Conservation (phyloP, 1,140 invertebrate genomes). For the Drosophila bifasciata region DNA sequence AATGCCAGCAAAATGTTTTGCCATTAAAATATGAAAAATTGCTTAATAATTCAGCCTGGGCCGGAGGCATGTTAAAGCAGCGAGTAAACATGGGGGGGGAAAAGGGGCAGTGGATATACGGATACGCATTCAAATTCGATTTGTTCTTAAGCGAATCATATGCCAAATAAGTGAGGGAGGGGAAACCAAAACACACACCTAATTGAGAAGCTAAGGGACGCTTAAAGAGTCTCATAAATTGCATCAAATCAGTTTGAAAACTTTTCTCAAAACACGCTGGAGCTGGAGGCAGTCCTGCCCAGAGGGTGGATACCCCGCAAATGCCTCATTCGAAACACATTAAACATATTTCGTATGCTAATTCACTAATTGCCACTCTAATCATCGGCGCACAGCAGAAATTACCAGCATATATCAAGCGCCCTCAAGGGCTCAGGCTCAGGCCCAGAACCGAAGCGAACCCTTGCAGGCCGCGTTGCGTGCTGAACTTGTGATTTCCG, state of each 20-base stretch:
- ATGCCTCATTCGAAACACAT: conserved; percentile 37
- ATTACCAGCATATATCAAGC: conserved; percentile 75
- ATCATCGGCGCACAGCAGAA: conserved; percentile 64
- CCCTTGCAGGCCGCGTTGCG: conserved; percentile 67
- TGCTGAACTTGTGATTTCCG: conserved; percentile 81
- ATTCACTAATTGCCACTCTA: conserved; percentile 72
- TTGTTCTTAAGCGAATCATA: conserved; percentile 16
- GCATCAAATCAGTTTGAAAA: neutral
- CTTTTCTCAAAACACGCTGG: neutral
- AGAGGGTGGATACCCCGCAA: neutral
- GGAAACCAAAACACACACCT: neutral
- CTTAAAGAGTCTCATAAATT: neutral
- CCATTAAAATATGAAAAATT: conserved; percentile 82
- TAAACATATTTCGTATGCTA: conserved; percentile 58
- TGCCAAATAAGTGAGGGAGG: neutral
- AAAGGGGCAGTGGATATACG: too few relatives aligned
- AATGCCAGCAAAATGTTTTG: conserved; percentile 71
- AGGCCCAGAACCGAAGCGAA: conserved; percentile 24
- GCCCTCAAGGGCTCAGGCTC: conserved; percentile 55
- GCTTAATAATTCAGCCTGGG: conserved; percentile 67
- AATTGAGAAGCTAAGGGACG: neutral
- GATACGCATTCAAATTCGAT: conserved; percentile 21
- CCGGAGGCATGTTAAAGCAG: conserved; percentile 48
- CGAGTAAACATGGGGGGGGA: neutral
- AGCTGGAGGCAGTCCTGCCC: neutral